Evolutionary conservation across 2,113 vertebrate species (phyloP), one percentile per base, ranked within the genome.

Genomic region (Prunella fulvescens): DNA sequence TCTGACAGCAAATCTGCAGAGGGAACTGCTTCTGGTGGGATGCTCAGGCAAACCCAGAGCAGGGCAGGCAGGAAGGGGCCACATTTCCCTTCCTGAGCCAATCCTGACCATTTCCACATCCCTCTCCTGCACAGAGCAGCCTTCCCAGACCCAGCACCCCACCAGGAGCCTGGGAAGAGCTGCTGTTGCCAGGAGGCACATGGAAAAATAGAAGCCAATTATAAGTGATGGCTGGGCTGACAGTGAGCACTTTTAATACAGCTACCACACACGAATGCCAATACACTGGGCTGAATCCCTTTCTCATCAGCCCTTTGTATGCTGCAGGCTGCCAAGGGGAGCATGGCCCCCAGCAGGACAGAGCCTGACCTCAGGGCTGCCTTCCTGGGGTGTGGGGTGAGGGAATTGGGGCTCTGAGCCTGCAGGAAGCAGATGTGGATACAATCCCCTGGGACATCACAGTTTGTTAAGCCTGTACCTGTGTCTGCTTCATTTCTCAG

Each of bases 101-200:
- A 1, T 61, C 60, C 92, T 47, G 57, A 9, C 37, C 12, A 0
- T 44, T 48, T 64, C 64, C 61, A 88, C 18, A 11, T 3, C 42
- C 48, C 40, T 56, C 60, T 33, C n/a, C 7, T 10, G 19, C 81
- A 37, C 54, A 39, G 61, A 95, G 81, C 73, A n/a, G 81, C 62
- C 70, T 72, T 89, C 61, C 69, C 74, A 87, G 73, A 28, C 26
- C 44, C 90, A 84, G 77, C 86, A 16, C 51, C 83, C 88, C 88
- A 45, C 47, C 29, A 76, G 16, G 67, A 74, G 89, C 86, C 95
- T 86, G 88, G 93, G 85, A 94, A 88, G 93, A 80, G 95, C 92
- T 45, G 74, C 93, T 85, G 95, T 93, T 95, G 96, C 92, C 92
- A 92, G 92, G 93, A 95, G 54, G 83, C 72, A 1, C 57, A 45